Conservation (phyloP, 2,888 invertebrate genomes). For the Himalopsyche kuldschensis region DNA sequence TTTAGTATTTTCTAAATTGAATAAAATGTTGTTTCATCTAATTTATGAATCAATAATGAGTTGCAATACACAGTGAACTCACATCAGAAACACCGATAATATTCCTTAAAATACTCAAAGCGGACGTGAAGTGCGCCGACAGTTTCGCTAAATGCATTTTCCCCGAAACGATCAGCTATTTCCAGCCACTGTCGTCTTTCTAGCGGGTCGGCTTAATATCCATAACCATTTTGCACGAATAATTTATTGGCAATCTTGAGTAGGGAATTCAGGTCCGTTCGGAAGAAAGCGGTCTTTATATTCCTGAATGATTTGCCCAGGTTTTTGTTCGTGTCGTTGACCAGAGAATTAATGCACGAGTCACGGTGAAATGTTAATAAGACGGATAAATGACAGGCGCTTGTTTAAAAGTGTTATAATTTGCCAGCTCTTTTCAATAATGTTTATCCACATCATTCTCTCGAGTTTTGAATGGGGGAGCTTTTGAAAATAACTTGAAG, state of each 20-base stretch:
- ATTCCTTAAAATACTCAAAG: background rate
- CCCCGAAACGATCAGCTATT: background rate
- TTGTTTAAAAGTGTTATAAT: constrained; percentile 22
- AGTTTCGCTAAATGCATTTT: background rate
- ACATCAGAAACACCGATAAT: background rate
- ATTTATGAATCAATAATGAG: background rate
- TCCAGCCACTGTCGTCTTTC: background rate
- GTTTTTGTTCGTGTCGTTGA: background rate
- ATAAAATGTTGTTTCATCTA: too few species aligned
- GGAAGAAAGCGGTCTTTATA: background rate
- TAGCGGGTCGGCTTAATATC: background rate
- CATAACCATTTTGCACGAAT: background rate
- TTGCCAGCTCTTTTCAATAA: constrained; percentile 25
- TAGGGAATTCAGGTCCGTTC: background rate
- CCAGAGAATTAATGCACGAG: background rate
- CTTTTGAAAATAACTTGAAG: background rate
- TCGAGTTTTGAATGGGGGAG: background rate
- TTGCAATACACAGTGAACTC: background rate
- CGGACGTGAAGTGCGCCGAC: background rate
- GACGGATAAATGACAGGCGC: constrained; percentile 22
- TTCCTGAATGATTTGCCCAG: background rate
- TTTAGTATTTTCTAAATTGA: too few species aligned
- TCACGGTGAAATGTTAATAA: constrained; percentile 21
- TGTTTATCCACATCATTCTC: constrained; percentile 9
- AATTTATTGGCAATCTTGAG: background rate